Base-by-base conservation (phyloP, 1,140 invertebrate species). In the Uloborus diversus region DNA sequence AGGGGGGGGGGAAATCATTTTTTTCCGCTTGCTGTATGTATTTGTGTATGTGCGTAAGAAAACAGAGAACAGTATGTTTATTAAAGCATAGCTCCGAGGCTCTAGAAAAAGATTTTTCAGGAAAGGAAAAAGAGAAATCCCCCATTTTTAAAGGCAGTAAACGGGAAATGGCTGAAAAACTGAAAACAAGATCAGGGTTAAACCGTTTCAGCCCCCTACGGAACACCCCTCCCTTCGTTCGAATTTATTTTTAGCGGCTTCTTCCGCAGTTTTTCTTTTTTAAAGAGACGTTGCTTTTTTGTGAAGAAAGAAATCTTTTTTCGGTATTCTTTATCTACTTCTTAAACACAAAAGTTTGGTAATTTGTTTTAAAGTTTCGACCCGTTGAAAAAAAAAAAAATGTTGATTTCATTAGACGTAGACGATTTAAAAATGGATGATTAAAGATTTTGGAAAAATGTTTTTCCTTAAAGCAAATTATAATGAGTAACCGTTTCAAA, bases 121-220 rank as follows among this genome's bases (percentile, higher is more conserved):
- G 71, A 75, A 53, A 61, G 17, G 56, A 28, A 62, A 61, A 73
- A 64, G 53, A n/a, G 30, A 37, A 64, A 4, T 30, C 51, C 59
- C 35, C 37, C 53, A 53, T 75, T 75, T 75, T 75, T 49, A 9
- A 51, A 75, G 37, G 71, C 37, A 75, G 59, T 75, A 49, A 64
- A 61, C 71, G 42, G 73, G 73, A 78, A 78, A 78, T 78, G 73
- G 56, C 47, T 66, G 49, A 78, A 64, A 78, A 78, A 65, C 73
- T 78, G 47, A 78, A 78, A 78, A 78, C 73, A 78, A 78, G 73
- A 78, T 78, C 73, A 78, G 47, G 28, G 73, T 78, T 78, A 78
- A 78, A 78, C 73, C 73, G 62, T 78, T 66, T 42, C 49, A 32
- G 56, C 27, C 56, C 11, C 56, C 4, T 3, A 7, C 25, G 9